phyloP scores from a whole-genome alignment of 2,797 vertebrate genomes.

The Sardinella longiceps region DNA sequence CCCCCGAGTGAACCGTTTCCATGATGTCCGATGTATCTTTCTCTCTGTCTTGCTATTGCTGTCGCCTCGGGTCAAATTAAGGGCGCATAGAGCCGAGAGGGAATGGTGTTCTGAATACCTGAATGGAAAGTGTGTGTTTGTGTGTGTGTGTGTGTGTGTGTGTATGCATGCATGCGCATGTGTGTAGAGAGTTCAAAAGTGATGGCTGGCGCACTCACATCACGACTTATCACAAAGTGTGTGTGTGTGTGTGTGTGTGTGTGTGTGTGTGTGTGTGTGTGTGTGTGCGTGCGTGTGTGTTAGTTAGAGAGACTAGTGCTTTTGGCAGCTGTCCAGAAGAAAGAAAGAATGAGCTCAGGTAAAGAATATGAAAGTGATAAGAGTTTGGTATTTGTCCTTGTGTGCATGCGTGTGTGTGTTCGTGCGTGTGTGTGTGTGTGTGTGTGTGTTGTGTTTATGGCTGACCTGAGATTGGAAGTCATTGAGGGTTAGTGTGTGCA shows the following conservation, averaged over 20 bases:
- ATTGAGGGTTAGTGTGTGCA: not conserved
- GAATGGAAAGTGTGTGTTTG: not conserved
- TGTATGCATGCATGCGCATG: not conserved
- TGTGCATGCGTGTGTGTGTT: not conserved
- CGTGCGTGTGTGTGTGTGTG: not conserved
- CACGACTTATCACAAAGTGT: not conserved
- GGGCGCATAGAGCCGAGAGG: not conserved
- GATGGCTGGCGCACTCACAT: not conserved
- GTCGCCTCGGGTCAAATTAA: not conserved
- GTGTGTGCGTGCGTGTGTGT: not conserved
- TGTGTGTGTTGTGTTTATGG: not conserved
- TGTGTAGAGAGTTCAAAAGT: not conserved
- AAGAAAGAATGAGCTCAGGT: not conserved
- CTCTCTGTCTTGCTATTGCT: not conserved
- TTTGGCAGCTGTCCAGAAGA: not conserved
- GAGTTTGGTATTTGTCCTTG: not conserved
- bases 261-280: not conserved
- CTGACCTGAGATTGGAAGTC: not conserved
- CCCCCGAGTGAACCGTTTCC: not conserved
- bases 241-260: not conserved
- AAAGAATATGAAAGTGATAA: not conserved
- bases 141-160: not conserved
- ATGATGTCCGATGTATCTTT: not conserved
- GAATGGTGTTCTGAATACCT: not conserved
- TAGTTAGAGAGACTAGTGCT: not conserved